Evolutionary conservation across 2,888 invertebrate genomes (phyloP).

Genomic region (Melanophora roralis): DNA sequence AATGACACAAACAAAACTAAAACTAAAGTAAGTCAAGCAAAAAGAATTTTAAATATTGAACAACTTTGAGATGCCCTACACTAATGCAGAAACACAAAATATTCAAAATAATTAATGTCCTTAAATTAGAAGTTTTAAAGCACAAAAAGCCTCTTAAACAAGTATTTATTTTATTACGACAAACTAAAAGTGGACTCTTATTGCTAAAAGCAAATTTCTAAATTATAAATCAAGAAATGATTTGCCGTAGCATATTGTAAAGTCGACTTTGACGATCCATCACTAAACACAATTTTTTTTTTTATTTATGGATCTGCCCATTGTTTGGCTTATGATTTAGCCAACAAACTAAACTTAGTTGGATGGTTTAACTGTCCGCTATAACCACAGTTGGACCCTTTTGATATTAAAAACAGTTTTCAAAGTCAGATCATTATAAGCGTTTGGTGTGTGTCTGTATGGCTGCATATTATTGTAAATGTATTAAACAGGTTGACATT

Average conservation of each 20-base stretch:
- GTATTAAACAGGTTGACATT: constrained; percentile 53
- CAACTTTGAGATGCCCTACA: constrained; percentile 5
- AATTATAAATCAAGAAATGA: too few relatives aligned
- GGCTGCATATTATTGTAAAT: background rate
- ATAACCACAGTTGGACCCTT: constrained; percentile 33
- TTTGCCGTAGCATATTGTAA: too few relatives aligned
- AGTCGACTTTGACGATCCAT: background rate
- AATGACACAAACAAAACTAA: constrained; percentile 11
- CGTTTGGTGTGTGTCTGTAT: background rate
- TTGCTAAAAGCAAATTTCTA: too few relatives aligned
- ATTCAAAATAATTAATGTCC: too few relatives aligned
- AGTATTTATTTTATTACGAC: too few relatives aligned
- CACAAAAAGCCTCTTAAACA: too few relatives aligned
- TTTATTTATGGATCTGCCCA: background rate
- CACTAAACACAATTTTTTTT: background rate
- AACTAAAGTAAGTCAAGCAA: constrained; percentile 19
- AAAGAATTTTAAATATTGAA: constrained; percentile 1
- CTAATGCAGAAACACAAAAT: background rate
- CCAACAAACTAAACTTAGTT: background rate
- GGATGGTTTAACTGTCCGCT: constrained; percentile 4
- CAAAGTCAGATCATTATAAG: constrained; percentile 4
- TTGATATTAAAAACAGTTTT: constrained; percentile 40
- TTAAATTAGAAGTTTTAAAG: too few relatives aligned
- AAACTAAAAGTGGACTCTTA: too few relatives aligned
- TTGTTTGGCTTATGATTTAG: background rate